Conservation (phyloP, 2,113 vertebrate species). For the Dipodomys ordii region DNA sequence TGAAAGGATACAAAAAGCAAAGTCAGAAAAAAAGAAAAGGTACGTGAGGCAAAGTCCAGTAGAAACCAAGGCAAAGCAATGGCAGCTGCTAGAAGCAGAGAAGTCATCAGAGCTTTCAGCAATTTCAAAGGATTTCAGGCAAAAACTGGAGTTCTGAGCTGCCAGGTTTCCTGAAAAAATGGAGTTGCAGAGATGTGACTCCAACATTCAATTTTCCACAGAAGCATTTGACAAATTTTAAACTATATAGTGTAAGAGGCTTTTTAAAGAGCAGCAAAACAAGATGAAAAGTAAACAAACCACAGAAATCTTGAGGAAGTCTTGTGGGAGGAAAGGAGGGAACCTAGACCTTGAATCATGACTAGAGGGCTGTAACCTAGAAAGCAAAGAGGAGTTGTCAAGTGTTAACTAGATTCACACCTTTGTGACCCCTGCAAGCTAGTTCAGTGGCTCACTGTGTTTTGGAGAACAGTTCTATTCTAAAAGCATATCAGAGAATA, state of each 20-base stretch:
- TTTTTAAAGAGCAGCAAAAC: constrained; percentile 5
- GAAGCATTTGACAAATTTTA: constrained; percentile 48
- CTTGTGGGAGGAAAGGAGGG: background rate
- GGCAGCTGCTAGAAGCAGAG: constrained; percentile 47
- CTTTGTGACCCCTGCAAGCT: background rate
- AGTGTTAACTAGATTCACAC: background rate
- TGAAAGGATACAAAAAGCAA: constrained; percentile 72
- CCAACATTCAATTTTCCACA: constrained; percentile 23
- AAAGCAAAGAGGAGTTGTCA: background rate
- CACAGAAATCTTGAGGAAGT: background rate
- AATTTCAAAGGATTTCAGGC: constrained; percentile 60
- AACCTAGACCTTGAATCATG: background rate
- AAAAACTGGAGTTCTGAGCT: constrained; percentile 62
- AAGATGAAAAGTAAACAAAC: background rate
- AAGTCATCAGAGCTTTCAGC: constrained; percentile 61
- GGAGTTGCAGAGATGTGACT: constrained; percentile 60
- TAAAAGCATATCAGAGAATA: background rate
- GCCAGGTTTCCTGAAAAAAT: constrained; percentile 68
- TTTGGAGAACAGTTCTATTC: background rate
- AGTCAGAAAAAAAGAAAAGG: constrained; percentile 64
- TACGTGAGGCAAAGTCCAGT: constrained; percentile 44
- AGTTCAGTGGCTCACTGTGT: background rate
- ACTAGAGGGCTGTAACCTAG: background rate
- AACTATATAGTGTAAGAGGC: background rate
- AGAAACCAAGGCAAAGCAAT: constrained; percentile 58